Percentiles rank a stretch among this genome's conserved stretches.
phyloP scores from a whole-genome alignment of 2,797 vertebrate species.

The Chloroceryle amazona region DNA sequence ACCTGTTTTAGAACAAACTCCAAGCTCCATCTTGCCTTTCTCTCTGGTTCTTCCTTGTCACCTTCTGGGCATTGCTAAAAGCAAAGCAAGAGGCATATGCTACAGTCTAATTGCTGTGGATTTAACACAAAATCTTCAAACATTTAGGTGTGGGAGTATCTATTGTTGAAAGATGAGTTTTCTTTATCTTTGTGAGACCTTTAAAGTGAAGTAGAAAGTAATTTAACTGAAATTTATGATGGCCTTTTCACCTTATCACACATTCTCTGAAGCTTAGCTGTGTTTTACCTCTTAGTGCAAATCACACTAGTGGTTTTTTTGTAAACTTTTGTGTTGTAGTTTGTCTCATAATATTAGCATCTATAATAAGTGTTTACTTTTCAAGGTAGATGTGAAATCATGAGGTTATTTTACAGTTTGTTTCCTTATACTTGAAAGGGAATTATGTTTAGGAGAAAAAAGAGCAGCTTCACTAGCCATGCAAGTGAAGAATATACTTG shows the following conservation, averaged over 20 bases:
- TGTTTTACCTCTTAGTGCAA: neutral
- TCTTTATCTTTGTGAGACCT: neutral
- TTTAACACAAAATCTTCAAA: conserved; percentile 5
- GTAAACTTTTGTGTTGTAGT: neutral
- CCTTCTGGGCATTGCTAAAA: neutral
- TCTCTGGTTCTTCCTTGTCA: neutral
- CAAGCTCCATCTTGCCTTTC: neutral
- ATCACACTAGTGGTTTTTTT: neutral
- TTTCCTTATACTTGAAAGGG: neutral
- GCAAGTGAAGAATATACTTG: neutral
- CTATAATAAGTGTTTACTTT: neutral
- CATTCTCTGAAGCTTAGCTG: neutral
- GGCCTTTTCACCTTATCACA: neutral
- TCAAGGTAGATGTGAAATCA: neutral
- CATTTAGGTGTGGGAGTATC: neutral
- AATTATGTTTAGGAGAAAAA: neutral
- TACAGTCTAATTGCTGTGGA: neutral
- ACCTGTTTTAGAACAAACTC: neutral
- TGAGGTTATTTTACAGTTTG: neutral
- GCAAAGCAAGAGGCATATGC: neutral
- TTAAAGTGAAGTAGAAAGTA: neutral
- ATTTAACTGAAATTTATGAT: conserved; percentile 28
- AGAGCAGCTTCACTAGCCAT: neutral
- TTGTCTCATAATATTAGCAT: neutral
- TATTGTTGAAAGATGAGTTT: neutral